Conservation (phyloP, 2,113 vertebrate species). For the Coptodon rendalli region DNA sequence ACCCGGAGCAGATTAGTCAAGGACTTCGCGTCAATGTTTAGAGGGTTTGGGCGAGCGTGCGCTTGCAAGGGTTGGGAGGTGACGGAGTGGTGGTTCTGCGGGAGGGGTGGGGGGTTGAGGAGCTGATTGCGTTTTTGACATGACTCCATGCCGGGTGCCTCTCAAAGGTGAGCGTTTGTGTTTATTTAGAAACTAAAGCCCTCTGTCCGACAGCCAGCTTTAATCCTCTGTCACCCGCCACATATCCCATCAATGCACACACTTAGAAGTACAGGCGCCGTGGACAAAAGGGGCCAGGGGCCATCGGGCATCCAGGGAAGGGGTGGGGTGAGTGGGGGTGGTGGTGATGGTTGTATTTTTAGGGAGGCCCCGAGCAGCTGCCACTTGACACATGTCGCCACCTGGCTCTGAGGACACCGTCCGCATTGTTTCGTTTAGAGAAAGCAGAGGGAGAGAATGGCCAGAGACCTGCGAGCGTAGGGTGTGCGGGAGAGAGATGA, state of each 20-base stretch:
- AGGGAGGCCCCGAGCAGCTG: conserved; percentile 68
- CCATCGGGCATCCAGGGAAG: conserved; percentile 27
- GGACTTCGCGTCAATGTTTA: conserved; percentile 48
- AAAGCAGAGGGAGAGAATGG: conserved; percentile 40
- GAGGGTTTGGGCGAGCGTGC: conserved; percentile 13
- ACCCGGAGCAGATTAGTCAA: conserved; percentile 42
- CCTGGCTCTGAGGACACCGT: conserved; percentile 63
- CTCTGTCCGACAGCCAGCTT: conserved; percentile 46
- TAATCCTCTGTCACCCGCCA: conserved; percentile 68
- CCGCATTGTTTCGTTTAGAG: conserved; percentile 67
- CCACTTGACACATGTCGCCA: conserved; percentile 67
- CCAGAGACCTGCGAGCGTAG: background rate
- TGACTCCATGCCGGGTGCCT: conserved; percentile 38
- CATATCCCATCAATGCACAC: conserved; percentile 65
- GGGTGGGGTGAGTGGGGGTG: background rate
- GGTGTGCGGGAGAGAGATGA: background rate
- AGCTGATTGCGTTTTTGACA: conserved; percentile 41
- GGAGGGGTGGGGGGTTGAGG: background rate
- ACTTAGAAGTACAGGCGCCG: conserved; percentile 64
- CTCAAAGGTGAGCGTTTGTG: conserved; percentile 66
- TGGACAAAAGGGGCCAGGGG: conserved; percentile 65
- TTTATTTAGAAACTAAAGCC: conserved; percentile 70
- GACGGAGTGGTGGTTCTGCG: background rate
- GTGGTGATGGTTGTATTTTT: conserved; percentile 61
- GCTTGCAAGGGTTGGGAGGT: background rate